Conservation (phyloP, 2,113 vertebrate genomes). For the Stegastes partitus region DNA sequence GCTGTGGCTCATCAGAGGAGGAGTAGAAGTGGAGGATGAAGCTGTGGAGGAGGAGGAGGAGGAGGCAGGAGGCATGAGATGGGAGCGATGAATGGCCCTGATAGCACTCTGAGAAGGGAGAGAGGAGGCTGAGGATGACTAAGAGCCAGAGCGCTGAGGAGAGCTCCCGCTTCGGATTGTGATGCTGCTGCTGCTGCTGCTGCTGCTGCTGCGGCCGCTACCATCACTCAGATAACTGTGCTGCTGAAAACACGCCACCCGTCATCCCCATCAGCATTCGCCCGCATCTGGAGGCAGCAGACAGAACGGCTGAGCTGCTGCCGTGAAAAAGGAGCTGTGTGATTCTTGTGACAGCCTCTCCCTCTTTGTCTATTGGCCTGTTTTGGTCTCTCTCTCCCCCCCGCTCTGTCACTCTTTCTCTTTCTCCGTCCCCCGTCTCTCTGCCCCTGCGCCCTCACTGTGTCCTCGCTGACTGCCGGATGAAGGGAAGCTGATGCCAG, state of each 20-base stretch:
- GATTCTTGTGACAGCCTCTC: slow-evolving; percentile 73
- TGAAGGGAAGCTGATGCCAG: slow-evolving; percentile 87
- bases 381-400: slow-evolving; percentile 25
- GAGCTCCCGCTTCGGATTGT: slow-evolving; percentile 58
- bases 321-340: slow-evolving; percentile 60
- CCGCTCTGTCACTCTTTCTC: slow-evolving; percentile 54
- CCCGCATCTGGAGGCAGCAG: slow-evolving; percentile 63
- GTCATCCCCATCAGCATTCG: slow-evolving; percentile 65
- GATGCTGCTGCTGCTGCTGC: slow-evolving; percentile 54
- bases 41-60: slow-evolving; percentile 67
- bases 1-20: slow-evolving; percentile 76
- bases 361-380: slow-evolving; percentile 58
- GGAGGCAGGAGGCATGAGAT: slow-evolving; percentile 70
- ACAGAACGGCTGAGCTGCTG: slow-evolving; percentile 50
- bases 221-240: slow-evolving; percentile 67
- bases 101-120: slow-evolving; percentile 66
- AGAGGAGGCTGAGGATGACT: slow-evolving; percentile 70
- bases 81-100: slow-evolving; percentile 73
- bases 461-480: slow-evolving; percentile 84
- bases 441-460: slow-evolving; percentile 75
- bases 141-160: slow-evolving; percentile 60
- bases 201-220: slow-evolving; percentile 47
- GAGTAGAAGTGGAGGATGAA: slow-evolving; percentile 74
- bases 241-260: slow-evolving; percentile 59
- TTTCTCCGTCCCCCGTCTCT: slow-evolving; percentile 66